phyloP scores from a whole-genome alignment of 2,888 invertebrate genomes.

The Rhagonycha fulva region DNA sequence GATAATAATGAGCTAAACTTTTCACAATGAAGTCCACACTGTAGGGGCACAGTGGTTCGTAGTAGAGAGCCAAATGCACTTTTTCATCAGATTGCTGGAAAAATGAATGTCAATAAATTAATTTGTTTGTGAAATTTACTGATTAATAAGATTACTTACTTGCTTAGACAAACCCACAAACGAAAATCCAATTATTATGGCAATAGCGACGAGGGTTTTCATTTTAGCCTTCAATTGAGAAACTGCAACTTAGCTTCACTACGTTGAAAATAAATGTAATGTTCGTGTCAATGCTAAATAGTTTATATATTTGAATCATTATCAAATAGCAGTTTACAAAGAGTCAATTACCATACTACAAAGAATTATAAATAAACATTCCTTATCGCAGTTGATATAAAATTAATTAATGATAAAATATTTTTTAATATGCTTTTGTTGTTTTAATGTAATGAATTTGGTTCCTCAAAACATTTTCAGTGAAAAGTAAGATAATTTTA shows the following conservation, averaged over 20 bases:
- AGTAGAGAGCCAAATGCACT: constrained; percentile 51
- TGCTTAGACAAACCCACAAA: not conserved
- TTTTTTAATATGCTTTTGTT: too few species aligned
- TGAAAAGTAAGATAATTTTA: too few species aligned
- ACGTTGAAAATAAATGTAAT: not conserved
- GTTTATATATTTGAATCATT: not conserved
- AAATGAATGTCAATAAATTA: too few species aligned
- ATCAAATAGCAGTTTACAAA: not conserved
- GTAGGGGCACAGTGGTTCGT: constrained; percentile 59
- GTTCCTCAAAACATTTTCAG: too few species aligned
- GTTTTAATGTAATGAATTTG: too few species aligned
- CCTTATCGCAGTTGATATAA: too few species aligned
- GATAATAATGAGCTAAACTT: constrained; percentile 50
- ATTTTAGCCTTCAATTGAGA: not conserved
- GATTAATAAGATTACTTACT: not conserved
- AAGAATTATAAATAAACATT: not conserved
- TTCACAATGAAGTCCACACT: constrained; percentile 54
- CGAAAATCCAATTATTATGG: not conserved
- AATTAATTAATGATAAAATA: too few species aligned
- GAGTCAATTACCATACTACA: not conserved
- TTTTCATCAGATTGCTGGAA: not conserved
- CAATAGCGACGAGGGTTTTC: not conserved
- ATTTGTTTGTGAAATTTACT: too few species aligned
- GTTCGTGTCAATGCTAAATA: not conserved
- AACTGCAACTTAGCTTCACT: not conserved